Evolutionary conservation across 2,888 invertebrate species (phyloP).

Genomic region (Cryptophagus acutangulus): DNA sequence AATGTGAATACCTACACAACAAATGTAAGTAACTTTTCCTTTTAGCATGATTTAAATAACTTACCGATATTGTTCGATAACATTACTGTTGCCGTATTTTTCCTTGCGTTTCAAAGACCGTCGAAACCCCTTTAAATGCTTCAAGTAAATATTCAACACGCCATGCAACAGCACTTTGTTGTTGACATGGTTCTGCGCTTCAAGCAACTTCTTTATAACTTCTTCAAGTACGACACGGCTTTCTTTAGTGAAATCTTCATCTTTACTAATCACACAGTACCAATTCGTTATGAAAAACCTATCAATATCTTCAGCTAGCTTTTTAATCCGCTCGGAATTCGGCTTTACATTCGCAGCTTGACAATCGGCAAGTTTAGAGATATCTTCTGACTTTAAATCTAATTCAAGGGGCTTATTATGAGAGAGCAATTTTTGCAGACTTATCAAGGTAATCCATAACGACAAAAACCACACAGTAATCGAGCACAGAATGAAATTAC

Average conservation of each 20-base stretch:
- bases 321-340: conserved; percentile 31
- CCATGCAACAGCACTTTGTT: conserved; percentile 46
- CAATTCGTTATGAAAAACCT: conserved; percentile 49
- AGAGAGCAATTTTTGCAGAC: conserved; percentile 53
- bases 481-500: conserved; percentile 40
- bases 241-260: conserved; percentile 48
- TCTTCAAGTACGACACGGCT: conserved; percentile 46
- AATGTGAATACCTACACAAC: conserved; percentile 41
- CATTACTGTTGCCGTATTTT: conserved; percentile 46
- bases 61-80: too few species aligned
- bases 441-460: conserved; percentile 51
- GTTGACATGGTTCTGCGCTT: conserved; percentile 44
- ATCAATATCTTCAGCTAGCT: conserved; percentile 47
- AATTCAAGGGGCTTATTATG: conserved; percentile 53
- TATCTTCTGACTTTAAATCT: conserved; percentile 30
- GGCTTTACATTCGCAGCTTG: conserved; percentile 18
- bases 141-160: conserved; percentile 52
- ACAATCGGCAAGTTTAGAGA: conserved; percentile 7
- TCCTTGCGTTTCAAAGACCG: conserved; percentile 57
- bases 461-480: conserved; percentile 48
- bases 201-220: conserved; percentile 43
- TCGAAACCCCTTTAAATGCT: conserved; percentile 61
- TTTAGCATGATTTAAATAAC: too few species aligned
- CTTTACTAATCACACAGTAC: conserved; percentile 50
- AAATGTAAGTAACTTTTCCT: too few species aligned